Conservation (phyloP, 2,888 invertebrate genomes). For the Psylliodes chrysocephalus region DNA sequence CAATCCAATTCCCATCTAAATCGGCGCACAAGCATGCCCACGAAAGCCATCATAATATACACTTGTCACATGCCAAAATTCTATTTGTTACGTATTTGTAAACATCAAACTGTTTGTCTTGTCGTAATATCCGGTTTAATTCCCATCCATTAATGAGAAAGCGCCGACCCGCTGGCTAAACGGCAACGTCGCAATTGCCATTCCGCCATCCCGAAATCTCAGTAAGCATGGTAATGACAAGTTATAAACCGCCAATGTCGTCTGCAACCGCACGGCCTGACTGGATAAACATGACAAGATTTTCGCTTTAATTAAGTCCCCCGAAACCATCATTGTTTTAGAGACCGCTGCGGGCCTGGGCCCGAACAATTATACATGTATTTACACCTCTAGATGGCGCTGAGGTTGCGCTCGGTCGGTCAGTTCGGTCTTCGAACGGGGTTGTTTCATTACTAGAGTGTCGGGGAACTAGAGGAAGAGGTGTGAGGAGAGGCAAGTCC, state of each 20-base stretch:
- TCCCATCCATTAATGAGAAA: constrained; percentile 27
- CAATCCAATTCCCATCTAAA: background rate
- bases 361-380: constrained; percentile 55
- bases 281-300: constrained; percentile 64
- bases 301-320: constrained; percentile 63
- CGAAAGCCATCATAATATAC: background rate
- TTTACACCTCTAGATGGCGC: constrained; percentile 44
- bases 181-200: constrained; percentile 23
- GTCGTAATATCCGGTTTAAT: constrained; percentile 33
- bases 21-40: background rate
- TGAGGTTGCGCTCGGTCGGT: too few relatives aligned
- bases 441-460: too few relatives aligned
- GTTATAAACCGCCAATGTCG: constrained; percentile 63
- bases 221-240: constrained; percentile 63
- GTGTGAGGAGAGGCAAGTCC: too few relatives aligned
- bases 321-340: constrained; percentile 63
- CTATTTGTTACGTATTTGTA: constrained; percentile 30
- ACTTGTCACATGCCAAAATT: constrained; percentile 15
- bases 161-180: constrained; percentile 22
- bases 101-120: constrained; percentile 30
- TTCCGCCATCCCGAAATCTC: constrained; percentile 54
- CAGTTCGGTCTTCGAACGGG: too few relatives aligned
- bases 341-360: constrained; percentile 48
- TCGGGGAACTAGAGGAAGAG: too few relatives aligned
- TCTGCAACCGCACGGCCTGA: constrained; percentile 59